Evolutionary conservation across 2,113 vertebrate species (phyloP).

Genomic region (Podilymbus podiceps): DNA sequence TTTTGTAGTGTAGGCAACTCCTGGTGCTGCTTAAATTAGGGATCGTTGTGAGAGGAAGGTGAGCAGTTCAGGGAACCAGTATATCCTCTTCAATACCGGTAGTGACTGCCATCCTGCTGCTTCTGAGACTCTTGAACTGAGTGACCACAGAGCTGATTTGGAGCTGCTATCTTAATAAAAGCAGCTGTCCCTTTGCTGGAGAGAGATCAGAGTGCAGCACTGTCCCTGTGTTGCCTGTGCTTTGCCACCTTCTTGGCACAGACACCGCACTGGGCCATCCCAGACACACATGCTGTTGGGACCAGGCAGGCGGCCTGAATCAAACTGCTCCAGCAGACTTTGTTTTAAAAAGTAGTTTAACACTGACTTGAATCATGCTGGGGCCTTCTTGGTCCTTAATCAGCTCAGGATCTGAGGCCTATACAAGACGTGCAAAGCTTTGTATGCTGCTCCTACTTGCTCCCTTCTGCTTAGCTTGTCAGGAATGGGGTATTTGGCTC

Average conservation of each 20-base stretch:
- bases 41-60: background rate
- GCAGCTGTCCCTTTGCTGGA: background rate
- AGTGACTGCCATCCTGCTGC: background rate
- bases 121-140: background rate
- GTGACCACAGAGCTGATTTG: background rate
- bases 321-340: background rate
- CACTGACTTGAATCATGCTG: background rate
- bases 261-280: background rate
- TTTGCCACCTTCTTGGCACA: background rate
- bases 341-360: background rate
- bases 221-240: background rate
- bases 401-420: background rate
- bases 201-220: background rate
- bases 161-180: background rate
- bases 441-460: background rate
- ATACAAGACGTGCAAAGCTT: background rate
- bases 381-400: background rate
- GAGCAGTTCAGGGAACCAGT: background rate
- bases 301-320: background rate
- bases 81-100: background rate
- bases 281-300: background rate
- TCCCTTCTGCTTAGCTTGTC: background rate
- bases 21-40: background rate
- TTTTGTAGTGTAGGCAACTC: background rate
- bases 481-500: background rate